Evolutionary conservation across 2,113 vertebrate genomes (phyloP), one percentile per base, ranked within the genome.

Genomic region (Megaceryle torquata): DNA sequence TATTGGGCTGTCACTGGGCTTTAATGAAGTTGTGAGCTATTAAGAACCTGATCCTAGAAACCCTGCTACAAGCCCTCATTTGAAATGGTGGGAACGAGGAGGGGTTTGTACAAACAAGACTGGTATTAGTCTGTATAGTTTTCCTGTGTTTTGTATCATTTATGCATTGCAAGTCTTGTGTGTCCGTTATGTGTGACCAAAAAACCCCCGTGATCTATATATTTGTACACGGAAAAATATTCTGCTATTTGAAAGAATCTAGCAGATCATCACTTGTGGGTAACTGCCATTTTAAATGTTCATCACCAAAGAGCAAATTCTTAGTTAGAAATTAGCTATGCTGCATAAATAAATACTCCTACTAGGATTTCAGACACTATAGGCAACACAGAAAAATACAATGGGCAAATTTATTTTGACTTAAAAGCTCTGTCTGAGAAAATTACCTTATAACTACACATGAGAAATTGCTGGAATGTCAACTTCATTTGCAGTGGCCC

Each of bases 381-480:
- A 85, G 59, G 65, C 79, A 94, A 95, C 82, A 86, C 29, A 69
- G 89, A 95, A 95, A 97, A 98, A 97, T 82, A 94, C 82, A 96
- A 87, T 39, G 57, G 54, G 84, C 86, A 95, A 93, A 92, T 94
- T 88, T 95, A 86, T 88, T 94, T 96, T 94, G 72, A 96, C 97
- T 96, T 91, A 87, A 94, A 97, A 98, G 95, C 92, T 88, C 92
- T 82, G 63, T 74, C 79, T 94, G 95, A 97, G 93, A 96, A 97
- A 97, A 95, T 91, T 96, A 95, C 95, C 93, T 96, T 96, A 86
- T 96, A 95, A 93, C 95, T 93, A 89, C 97, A 97, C 80, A 96
- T 96, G 97, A 98, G 97, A 98, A 97, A 97, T 93, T 91, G 96
- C 95, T 93, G 85, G 97, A 97, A 98, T 97, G 98, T 98, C 97